phyloP scores from a whole-genome alignment of 2,888 invertebrate genomes.

The Pedicia rivosa region DNA sequence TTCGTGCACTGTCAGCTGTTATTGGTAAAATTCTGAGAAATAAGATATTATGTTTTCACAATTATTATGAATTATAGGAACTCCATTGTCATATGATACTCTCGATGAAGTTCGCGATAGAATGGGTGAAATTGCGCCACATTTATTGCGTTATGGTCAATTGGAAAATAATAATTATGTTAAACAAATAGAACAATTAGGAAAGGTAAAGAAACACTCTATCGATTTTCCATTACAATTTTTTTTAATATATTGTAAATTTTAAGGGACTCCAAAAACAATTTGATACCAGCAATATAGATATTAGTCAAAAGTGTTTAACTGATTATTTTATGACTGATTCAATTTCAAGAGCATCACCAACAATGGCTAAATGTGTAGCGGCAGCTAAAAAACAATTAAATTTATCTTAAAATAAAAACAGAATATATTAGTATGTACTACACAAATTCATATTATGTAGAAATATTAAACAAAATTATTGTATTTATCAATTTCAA shows the following conservation, averaged over 20 bases:
- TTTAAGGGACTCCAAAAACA: constrained; percentile 25
- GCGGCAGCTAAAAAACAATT: constrained; percentile 67
- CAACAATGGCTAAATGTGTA: constrained; percentile 97
- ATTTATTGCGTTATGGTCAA: constrained; percentile 68
- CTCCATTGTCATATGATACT: constrained; percentile 71
- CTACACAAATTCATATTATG: no score
- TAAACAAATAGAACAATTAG: constrained; percentile 59
- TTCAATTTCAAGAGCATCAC: constrained; percentile 86
- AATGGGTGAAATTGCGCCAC: constrained; percentile 74
- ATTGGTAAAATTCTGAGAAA: constrained; percentile 33
- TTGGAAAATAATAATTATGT: constrained; percentile 75
- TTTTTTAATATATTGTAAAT: constrained; percentile 1
- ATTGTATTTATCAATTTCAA: no score
- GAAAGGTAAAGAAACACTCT: constrained; percentile 33
- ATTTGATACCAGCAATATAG: constrained; percentile 41
- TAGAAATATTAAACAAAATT: no score
- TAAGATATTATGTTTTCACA: no score
- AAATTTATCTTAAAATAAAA: no score
- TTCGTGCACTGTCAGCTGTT: constrained; percentile 92
- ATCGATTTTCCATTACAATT: constrained; percentile 1
- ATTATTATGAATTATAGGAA: constrained; percentile 33
- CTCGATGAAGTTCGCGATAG: constrained; percentile 68
- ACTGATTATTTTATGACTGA: constrained; percentile 94
- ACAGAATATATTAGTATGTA: no score
- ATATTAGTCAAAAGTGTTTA: constrained; percentile 57